Evolutionary conservation across 2,113 vertebrate species (phyloP).

Genomic region (Octodon degus): DNA sequence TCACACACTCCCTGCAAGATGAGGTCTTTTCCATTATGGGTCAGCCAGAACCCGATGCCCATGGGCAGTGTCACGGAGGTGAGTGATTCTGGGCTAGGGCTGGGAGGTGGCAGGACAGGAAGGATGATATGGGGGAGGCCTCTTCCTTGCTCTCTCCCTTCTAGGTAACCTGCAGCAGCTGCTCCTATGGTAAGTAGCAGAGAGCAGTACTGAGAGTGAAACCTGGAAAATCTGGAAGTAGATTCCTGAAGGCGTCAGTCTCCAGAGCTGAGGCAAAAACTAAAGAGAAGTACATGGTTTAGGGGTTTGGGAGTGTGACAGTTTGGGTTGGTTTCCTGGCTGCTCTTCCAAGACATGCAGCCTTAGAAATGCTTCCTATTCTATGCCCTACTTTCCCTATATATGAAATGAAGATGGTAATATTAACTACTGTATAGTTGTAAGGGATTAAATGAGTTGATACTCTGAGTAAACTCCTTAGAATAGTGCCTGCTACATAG

Average conservation of each 20-base stretch:
- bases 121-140: conserved; percentile 67
- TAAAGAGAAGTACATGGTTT: neutral
- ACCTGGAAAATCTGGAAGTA: neutral
- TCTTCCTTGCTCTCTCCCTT: conserved; percentile 83
- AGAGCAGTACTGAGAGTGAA: neutral
- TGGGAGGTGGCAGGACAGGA: conserved; percentile 23
- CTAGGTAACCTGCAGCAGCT: conserved; percentile 92
- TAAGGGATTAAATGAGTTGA: conserved; percentile 2
- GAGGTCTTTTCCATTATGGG: conserved; percentile 90
- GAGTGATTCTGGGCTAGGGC: conserved; percentile 78
- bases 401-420: neutral
- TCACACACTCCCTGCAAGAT: conserved; percentile 90
- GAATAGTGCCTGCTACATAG: neutral
- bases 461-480: neutral
- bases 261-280: neutral
- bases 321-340: neutral
- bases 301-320: neutral
- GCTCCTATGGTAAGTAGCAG: conserved; percentile 91
- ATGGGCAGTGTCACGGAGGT: conserved; percentile 90
- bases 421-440: neutral
- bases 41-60: conserved; percentile 84
- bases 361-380: neutral
- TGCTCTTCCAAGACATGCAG: neutral
- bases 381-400: neutral
- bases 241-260: neutral